Percentiles rank a stretch among this genome's conserved stretches.
Conservation (phyloP, 2,888 invertebrate genomes). For the Amiota communis region DNA sequence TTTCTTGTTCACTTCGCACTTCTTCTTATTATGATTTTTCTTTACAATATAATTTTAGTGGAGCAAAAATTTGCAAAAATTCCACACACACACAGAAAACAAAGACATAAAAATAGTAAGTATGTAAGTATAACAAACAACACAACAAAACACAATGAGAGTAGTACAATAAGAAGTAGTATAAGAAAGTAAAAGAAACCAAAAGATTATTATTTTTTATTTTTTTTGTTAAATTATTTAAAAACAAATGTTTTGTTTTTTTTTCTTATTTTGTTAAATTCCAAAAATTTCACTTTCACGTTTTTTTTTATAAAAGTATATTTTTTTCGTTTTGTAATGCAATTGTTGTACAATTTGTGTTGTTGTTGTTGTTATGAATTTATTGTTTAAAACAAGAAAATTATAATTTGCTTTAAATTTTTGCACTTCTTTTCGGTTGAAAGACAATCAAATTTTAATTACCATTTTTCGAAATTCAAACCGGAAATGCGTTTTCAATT, state of each 20-base stretch:
- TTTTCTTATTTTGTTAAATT: not conserved
- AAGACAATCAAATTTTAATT: no score
- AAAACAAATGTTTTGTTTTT: not conserved
- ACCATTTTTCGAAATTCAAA: not conserved
- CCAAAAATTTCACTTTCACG: conserved; percentile 13
- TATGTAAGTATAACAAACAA: no score
- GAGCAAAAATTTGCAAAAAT: no score
- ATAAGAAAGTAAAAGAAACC: not conserved
- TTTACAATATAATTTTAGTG: not conserved
- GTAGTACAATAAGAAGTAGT: not conserved
- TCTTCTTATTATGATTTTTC: not conserved
- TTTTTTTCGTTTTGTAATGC: conserved; percentile 5
- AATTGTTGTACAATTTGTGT: not conserved
- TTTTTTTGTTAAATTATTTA: not conserved
- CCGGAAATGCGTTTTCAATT: conserved; percentile 2
- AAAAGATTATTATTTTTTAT: not conserved
- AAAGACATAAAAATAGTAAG: no score
- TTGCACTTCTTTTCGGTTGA: no score
- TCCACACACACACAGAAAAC: no score
- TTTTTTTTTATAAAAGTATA: not conserved
- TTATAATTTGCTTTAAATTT: no score
- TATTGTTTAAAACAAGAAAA: no score
- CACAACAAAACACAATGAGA: not conserved
- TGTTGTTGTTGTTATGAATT: not conserved
- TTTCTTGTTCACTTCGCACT: not conserved